phyloP scores from a whole-genome alignment of 2,113 vertebrate species.

The Labeo catla region DNA sequence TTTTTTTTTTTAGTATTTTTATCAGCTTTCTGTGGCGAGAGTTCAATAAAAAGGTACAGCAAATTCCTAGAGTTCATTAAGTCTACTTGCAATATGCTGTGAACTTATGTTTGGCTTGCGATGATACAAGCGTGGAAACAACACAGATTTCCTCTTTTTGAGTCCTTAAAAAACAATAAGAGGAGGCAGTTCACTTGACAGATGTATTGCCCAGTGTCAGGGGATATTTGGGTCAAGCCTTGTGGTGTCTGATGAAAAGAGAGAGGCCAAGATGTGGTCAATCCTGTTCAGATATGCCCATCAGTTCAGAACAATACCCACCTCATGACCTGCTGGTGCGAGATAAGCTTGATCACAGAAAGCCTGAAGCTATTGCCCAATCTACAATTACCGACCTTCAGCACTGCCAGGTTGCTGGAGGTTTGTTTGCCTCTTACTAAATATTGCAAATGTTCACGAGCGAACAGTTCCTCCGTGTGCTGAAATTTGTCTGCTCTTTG shows the following conservation, averaged over 20 bases:
- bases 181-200: constrained; percentile 40
- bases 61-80: constrained; percentile 9
- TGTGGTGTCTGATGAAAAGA: constrained; percentile 34
- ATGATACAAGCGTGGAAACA: constrained; percentile 4
- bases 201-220: constrained; percentile 34
- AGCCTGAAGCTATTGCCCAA: constrained; percentile 44
- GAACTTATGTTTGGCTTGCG: constrained; percentile 18
- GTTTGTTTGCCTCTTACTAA: constrained; percentile 41
- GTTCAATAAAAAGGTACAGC: neutral
- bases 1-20: neutral
- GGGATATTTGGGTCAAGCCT: constrained; percentile 20
- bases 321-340: constrained; percentile 40
- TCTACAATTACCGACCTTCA: constrained; percentile 34
- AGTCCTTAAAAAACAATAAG: constrained; percentile 28
- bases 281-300: constrained; percentile 63
- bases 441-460: constrained; percentile 63
- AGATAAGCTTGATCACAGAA: constrained; percentile 57
- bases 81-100: neutral
- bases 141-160: constrained; percentile 11
- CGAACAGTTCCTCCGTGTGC: constrained; percentile 56
- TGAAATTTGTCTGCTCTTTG: constrained; percentile 25
- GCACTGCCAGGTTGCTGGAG: constrained; percentile 30
- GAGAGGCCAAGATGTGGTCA: constrained; percentile 61
- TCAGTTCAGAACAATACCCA: constrained; percentile 57
- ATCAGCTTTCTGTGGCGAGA: neutral